Base-by-base conservation (phyloP, 2,797 vertebrate genomes). In the Petrocephalus schoutedeni region DNA sequence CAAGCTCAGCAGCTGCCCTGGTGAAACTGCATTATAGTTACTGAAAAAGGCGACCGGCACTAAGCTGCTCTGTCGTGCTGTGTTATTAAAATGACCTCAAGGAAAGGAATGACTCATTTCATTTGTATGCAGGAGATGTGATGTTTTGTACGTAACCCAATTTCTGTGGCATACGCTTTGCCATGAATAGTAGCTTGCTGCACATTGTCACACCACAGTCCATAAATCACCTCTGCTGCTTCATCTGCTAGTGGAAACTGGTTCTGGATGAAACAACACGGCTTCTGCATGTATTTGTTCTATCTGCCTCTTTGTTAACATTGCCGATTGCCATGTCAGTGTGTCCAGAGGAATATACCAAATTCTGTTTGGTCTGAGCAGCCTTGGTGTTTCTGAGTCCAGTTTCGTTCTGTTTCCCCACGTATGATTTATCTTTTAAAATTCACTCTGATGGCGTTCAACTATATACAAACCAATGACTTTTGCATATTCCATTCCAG, bases 191-290 rank as follows among this genome's bases (percentile, higher is more conserved):
- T 88, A 91, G 92, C 92, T 92, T 89, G 89, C 92, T 90, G 91
- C 82, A 89, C 89, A 90, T 90, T 91, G 89, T 92, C 92, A 91
- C 91, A 89, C 88, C 89, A 82, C 90, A 88, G 89, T 93, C 91
- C 92, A 95, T 95, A 94, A 96, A 95, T 96, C 92, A 93, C 92
- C 91, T 56, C 89, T 91, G 90, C 90, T 67, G 93, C 92, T 93
- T 93, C 87, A 92, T 95, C 92, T 88, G 89, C 91, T 88, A 90
- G 91, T 90, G 89, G 58, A 90, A 90, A 89, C 87, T 80, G 88
- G 91, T 92, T 90, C 91, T 49, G 89, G 89, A 91, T 93, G 32
- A 85, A 93, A 93, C 90, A 93, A 90, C 84, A 88, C 86, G 87
- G 91, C 93, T 92, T 92, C 89, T 90, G 28, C 90, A 90, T 90